A percentile compares a stretch with the other conserved stretches of the same genome.
phyloP scores from a whole-genome alignment of 2,888 invertebrate genomes.

The Tinea trinotella region DNA sequence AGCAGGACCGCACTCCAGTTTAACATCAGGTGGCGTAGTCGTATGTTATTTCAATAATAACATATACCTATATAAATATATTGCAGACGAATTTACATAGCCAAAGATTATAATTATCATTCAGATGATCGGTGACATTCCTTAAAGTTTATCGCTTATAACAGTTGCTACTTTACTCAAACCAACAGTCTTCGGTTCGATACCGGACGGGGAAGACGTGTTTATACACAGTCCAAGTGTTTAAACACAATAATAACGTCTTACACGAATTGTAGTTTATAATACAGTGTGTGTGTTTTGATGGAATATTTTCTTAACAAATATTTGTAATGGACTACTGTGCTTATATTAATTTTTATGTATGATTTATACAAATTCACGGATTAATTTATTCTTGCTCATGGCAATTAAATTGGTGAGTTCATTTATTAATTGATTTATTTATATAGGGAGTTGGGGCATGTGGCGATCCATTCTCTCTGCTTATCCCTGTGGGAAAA shows the following conservation, averaged over 20 bases:
- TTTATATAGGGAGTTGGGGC: background rate
- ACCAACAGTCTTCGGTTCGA: background rate
- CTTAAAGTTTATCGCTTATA: background rate
- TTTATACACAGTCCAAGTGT: background rate
- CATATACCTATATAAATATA: too few species aligned
- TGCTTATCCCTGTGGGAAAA: too few species aligned
- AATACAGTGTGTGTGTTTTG: background rate
- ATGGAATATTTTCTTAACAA: background rate
- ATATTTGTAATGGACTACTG: slow-evolving; percentile 49
- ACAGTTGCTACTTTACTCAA: background rate
- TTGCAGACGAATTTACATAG: too few species aligned
- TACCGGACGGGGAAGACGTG: background rate
- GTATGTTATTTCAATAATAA: too few species aligned
- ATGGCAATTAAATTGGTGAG: slow-evolving; percentile 69
- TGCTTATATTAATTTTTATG: slow-evolving; percentile 61
- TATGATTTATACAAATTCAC: slow-evolving; percentile 70
- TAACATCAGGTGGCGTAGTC: too few species aligned
- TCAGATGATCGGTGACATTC: background rate
- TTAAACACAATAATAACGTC: too few species aligned
- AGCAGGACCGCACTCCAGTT: too few species aligned
- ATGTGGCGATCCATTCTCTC: background rate
- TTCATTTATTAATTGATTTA: slow-evolving; percentile 23
- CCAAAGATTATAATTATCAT: background rate
- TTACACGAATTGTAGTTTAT: background rate
- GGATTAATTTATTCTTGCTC: slow-evolving; percentile 66